Evolutionary conservation across 2,888 invertebrate species (phyloP), one percentile per base, ranked within the genome.

Genomic region (Aquatica leii): DNA sequence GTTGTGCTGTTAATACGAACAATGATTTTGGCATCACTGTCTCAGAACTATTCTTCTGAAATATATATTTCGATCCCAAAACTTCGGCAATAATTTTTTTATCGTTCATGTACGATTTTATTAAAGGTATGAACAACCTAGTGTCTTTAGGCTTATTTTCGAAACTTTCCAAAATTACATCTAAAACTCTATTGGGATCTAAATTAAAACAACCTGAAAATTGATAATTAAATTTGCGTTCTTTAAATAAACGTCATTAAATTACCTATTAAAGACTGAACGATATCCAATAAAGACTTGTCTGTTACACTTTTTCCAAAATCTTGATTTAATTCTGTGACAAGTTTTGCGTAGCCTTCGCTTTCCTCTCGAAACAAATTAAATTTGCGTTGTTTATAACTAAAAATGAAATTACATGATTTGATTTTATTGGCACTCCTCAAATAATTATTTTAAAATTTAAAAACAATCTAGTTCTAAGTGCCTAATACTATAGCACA

Each of bases 351-450:
- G 84, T 97, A 99, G 4, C 99, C 99, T 85, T 99, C 99, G 83
- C 94, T 97, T 84, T 99, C 99, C 84, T 99, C 99, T 57, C 99
- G 88, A 78, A 98, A 93, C 74, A 99, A 86, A 84, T 99, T 99
- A 82, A 98, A 99, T 78, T 99, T 98, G 74, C 97, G 91, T 82
- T 99, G 99, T 81, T 99, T 99, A 82, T 98, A 99, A 82, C 98
- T 98, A 82, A 66, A 88, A 87, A 17, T 24, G 24, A 24, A 24
- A 24, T n/a, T 6, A 48, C 15, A 5, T 18, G n/a, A 20, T n/a
- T 48, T 14, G 20, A 49, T 15, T n/a, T 1, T 65, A 55, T 65
- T 48, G 21, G 69, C 69, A 68, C 48, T 53, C 62, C 66, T 65
- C 69, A 72, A 74, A 73, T 54, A 61, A 68, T 61, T 61, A 63